These are phyloP conservation scores for Macrotrachela quadricornifera DNA, from an alignment of 1,140 invertebrate species.

Conservation along the genomic window DNA sequence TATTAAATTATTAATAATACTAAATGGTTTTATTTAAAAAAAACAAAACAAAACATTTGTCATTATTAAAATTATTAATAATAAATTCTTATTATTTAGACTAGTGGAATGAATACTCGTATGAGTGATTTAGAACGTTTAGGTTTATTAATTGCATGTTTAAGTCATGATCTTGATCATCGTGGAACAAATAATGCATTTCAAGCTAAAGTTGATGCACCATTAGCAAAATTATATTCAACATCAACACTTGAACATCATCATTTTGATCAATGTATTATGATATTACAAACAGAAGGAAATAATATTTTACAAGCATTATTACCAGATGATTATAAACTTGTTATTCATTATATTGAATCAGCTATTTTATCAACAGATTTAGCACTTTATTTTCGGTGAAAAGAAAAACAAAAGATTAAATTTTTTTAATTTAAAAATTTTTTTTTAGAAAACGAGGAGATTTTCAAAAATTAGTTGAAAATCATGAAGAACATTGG, in stretches of 20 bases:
- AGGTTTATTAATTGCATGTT: conserved; percentile 22
- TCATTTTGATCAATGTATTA: conserved; percentile 89
- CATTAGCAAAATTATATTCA: conserved; percentile 71
- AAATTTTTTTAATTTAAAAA: too few relatives aligned
- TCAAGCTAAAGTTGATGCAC: conserved; percentile 31
- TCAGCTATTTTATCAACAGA: conserved; percentile 80
- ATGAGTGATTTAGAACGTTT: conserved; percentile 20
- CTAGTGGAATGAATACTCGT: too few relatives aligned
- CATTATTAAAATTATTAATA: too few relatives aligned
- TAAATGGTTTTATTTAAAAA: too few relatives aligned
- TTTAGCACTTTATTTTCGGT: conserved; percentile 72
- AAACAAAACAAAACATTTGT: too few relatives aligned
- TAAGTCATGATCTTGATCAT: conserved; percentile 32
- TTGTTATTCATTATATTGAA: conserved; percentile 71
- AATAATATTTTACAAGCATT: conserved; percentile 70
- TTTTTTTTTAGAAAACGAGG: too few relatives aligned
- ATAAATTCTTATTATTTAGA: too few relatives aligned
- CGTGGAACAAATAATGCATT: conserved; percentile 30
- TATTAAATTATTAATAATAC: too few relatives aligned
- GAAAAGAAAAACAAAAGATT: too few relatives aligned
- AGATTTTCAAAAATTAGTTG: neutral
- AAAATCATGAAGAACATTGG: neutral
- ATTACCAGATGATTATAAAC: conserved; percentile 62
- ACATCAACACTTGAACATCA: conserved; percentile 92
- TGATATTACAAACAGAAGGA: conserved; percentile 64